Base-by-base conservation (phyloP, 1,140 invertebrate species). In the Heliconius eleuchia region DNA sequence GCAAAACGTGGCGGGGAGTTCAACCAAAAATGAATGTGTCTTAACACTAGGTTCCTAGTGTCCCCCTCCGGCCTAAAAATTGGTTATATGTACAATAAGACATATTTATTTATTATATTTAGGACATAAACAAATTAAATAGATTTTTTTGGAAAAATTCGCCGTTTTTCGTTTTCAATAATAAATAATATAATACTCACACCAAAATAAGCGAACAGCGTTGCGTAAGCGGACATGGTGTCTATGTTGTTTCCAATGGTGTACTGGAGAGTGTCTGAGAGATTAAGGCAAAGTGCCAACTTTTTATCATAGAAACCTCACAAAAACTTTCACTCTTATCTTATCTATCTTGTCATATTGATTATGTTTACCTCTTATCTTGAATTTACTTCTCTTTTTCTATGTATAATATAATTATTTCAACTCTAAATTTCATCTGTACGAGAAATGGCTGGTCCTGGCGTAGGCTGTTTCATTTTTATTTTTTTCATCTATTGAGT, bases 171-270 rank as follows among this genome's bases (percentile, higher is more conserved):
- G 7, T 19, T 52, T 52, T 0, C 18, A 52, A 52, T 52, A 52
- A 52, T 19, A 52, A 57, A 23, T 57, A 57, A 76, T 72, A 72
- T 34, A 16, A 52, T 82, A 87, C 88, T 88, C 73, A 89, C 88
- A 76, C 88, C 88, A 55, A 89, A 87, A 82, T 86, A 87, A n/a
- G 78, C 82, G 66, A 86, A 85, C 0, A 86, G 72, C 1, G 81
- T 85, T 34, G 80, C 74, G 74, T 85, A 85, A 46, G 82, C 81
- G 23, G 84, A 85, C 88, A 89, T 89, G 87, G 81, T 88, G 79
- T 83, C 78, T 78, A 84, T 80, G 77, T 73, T 80, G 46, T 57
- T 57, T 72, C 80, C 87, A 66, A 86, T 83, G 85, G 83, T 83
- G 79, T 74, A 89, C 88, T 89, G 85, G 78, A 79, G 55, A 73